These are phyloP conservation scores for Tauraco hartlaubi DNA, from an alignment of 2,797 vertebrate genomes.

Conservation along the genomic window DNA sequence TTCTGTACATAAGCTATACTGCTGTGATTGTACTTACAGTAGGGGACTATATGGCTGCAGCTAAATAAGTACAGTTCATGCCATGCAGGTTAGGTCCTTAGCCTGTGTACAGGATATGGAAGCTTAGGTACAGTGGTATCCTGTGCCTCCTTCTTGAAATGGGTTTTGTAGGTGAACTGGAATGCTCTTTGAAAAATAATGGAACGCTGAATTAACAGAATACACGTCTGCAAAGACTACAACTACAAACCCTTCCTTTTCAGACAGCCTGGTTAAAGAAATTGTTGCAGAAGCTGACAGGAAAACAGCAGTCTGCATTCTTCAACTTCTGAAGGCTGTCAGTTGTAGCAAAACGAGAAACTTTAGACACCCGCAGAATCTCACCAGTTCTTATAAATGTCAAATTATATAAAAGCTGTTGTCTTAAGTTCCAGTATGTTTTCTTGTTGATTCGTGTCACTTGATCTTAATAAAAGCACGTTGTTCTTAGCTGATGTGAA, in stretches of 20 bases:
- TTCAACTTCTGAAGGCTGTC: background rate
- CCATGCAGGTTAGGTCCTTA: background rate
- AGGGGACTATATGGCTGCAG: background rate
- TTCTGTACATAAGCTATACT: background rate
- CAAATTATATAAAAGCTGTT: background rate
- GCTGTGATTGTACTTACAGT: background rate
- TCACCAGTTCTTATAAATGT: background rate
- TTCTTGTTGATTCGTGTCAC: slow-evolving; percentile 41
- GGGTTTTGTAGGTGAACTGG: slow-evolving; percentile 40
- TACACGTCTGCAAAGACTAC: background rate
- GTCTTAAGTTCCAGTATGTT: slow-evolving; percentile 29
- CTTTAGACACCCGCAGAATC: background rate
- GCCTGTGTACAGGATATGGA: background rate
- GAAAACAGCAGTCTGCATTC: background rate
- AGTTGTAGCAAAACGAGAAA: slow-evolving; percentile 16
- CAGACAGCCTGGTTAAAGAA: background rate
- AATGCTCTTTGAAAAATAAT: slow-evolving; percentile 14
- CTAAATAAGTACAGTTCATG: background rate
- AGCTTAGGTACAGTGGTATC: background rate
- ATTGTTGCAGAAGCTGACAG: background rate
- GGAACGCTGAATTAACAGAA: slow-evolving; percentile 13
- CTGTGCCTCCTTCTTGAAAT: background rate
- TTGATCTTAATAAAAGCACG: background rate
- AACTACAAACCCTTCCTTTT: background rate
- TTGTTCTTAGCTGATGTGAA: slow-evolving; percentile 22